Conservation (phyloP, 2,888 invertebrate genomes). For the Scaptomyza tumidula region DNA sequence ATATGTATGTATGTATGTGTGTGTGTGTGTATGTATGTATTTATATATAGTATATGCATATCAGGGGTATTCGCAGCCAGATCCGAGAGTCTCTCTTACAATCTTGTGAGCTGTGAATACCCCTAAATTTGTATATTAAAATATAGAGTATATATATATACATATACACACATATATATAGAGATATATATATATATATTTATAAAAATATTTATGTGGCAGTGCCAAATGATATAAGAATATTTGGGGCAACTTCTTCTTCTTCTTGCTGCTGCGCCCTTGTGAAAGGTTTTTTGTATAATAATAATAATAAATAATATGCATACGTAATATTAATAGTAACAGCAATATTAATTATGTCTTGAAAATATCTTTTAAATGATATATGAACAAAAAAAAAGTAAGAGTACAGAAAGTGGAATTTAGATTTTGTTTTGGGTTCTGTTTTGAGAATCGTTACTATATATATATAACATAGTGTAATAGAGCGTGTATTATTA, state of each 20-base stretch:
- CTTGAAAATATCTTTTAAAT: slow-evolving; percentile 41
- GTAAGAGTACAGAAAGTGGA: not conserved
- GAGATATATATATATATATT: slow-evolving; percentile 13
- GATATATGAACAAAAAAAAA: slow-evolving; percentile 42
- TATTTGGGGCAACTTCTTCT: slow-evolving; percentile 29
- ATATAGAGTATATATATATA: not conserved
- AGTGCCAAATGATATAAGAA: slow-evolving; percentile 50
- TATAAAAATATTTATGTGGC: slow-evolving; percentile 32
- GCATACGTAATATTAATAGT: slow-evolving; percentile 30
- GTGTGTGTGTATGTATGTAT: not conserved
- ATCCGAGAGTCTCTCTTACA: not conserved
- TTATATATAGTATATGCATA: not conserved
- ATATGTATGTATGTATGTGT: not conserved
- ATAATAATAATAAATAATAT: slow-evolving; percentile 35
- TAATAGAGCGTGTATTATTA: not conserved
- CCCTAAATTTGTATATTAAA: slow-evolving; percentile 3
- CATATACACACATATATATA: slow-evolving; percentile 13
- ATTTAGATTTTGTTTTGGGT: slow-evolving; percentile 1
- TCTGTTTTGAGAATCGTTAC: slow-evolving; percentile 25
- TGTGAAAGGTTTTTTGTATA: slow-evolving; percentile 52
- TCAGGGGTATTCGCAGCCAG: slow-evolving; percentile 9
- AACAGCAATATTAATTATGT: slow-evolving; percentile 35
- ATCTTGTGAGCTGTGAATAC: not conserved
- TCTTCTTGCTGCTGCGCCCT: slow-evolving; percentile 14
- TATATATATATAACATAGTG: slow-evolving; percentile 13